Conservation (phyloP, 2,888 invertebrate species). For the Pyrrhia umbra region DNA sequence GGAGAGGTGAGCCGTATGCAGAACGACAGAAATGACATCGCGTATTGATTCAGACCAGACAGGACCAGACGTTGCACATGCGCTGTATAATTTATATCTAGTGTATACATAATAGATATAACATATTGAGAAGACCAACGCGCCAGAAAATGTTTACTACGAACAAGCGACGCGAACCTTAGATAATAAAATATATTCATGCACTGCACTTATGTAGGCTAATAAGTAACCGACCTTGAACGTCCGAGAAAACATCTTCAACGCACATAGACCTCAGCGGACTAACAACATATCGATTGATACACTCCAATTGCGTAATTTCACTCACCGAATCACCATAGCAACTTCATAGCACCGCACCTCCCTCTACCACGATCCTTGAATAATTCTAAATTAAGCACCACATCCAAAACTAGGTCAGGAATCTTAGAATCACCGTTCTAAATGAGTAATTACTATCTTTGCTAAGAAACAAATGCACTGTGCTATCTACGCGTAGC, state of each 20-base stretch:
- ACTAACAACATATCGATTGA: conserved; percentile 66
- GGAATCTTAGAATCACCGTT: conserved; percentile 72
- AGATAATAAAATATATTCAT: conserved; percentile 57
- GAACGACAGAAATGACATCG: conserved; percentile 9
- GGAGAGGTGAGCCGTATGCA: conserved; percentile 6
- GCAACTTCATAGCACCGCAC: conserved; percentile 75
- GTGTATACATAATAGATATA: conserved; percentile 17
- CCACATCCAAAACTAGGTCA: conserved; percentile 79
- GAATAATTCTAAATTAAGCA: conserved; percentile 75
- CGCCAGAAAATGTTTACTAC: conserved; percentile 21
- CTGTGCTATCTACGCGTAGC: conserved; percentile 67
- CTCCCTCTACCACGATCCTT: conserved; percentile 74
- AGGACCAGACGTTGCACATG: conserved; percentile 44
- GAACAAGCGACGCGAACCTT: conserved; percentile 34
- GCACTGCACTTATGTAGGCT: conserved; percentile 40
- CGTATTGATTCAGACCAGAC: conserved; percentile 37
- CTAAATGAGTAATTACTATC: conserved; percentile 66
- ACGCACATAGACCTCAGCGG: conserved; percentile 49
- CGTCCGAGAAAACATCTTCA: conserved; percentile 69
- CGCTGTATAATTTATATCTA: conserved; percentile 32
- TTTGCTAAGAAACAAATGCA: conserved; percentile 65
- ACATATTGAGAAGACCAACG: neutral
- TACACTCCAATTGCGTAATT: conserved; percentile 65
- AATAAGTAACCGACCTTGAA: conserved; percentile 73
- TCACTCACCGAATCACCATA: conserved; percentile 76